A percentile compares a stretch with the other conserved stretches of the same genome.
Evolutionary conservation across 2,797 vertebrate species (phyloP).

Genomic region (Hippocampus kuda): DNA sequence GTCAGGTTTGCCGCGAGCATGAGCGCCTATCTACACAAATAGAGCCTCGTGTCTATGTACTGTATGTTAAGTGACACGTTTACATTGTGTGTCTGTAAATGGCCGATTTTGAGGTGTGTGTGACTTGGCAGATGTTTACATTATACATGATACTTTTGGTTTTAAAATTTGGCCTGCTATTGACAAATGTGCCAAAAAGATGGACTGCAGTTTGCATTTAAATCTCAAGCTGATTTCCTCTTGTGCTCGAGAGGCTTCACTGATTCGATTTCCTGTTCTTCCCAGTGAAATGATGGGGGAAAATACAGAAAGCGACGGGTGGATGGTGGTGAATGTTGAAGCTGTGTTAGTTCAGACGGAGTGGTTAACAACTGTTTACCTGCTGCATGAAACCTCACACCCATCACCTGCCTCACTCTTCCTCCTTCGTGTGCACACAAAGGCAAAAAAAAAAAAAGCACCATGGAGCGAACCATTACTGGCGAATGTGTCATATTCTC

Average conservation of each 20-base stretch:
- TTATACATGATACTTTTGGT: background rate
- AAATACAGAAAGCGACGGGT: background rate
- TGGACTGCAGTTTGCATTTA: conserved; percentile 1
- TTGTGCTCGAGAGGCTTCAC: conserved; percentile 13
- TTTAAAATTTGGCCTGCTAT: background rate
- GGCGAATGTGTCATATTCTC: background rate
- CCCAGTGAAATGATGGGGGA: conserved; percentile 5
- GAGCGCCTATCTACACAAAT: no score
- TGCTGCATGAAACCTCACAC: conserved; percentile 11
- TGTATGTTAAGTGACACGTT: background rate
- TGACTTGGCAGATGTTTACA: background rate
- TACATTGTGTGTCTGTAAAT: no score
- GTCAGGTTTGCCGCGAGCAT: no score
- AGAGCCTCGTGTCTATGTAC: background rate
- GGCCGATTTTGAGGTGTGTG: no score
- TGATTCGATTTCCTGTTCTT: conserved; percentile 13
- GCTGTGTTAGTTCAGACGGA: conserved; percentile 10
- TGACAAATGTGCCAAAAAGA: conserved; percentile 3
- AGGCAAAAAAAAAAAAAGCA: background rate
- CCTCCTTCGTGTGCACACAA: conserved; percentile 5
- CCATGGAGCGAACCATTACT: background rate
- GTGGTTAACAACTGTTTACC: conserved; percentile 9
- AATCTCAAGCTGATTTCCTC: conserved; percentile 20
- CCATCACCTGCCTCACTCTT: conserved; percentile 20
- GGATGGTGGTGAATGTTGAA: conserved; percentile 5